phyloP scores from a whole-genome alignment of 2,888 invertebrate genomes.

The Halocaridina rubra region DNA sequence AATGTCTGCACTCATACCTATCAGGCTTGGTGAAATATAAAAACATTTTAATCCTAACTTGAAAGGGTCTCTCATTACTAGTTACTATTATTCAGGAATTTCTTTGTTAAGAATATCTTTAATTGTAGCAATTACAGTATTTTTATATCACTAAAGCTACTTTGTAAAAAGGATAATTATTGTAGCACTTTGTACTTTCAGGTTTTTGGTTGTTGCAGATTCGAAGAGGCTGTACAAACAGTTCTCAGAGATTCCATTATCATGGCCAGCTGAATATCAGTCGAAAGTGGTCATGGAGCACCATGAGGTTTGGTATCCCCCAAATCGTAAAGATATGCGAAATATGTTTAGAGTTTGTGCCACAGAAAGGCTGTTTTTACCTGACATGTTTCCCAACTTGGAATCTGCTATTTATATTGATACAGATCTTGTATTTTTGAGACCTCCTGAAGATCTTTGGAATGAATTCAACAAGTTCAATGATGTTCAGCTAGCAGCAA shows the following conservation, averaged over 20 bases:
- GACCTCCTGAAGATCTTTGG: constrained; percentile 68
- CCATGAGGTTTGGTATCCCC: constrained; percentile 46
- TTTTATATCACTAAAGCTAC: no score
- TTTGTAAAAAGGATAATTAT: not conserved
- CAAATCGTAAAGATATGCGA: constrained; percentile 64
- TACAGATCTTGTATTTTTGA: constrained; percentile 69
- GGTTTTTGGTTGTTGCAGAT: constrained; percentile 52
- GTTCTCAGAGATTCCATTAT: not conserved
- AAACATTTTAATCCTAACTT: not conserved
- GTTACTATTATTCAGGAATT: not conserved
- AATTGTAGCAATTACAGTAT: no score
- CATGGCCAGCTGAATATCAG: constrained; percentile 30
- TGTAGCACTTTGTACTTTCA: not conserved
- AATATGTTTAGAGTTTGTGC: constrained; percentile 65
- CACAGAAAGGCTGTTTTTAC: constrained; percentile 65
- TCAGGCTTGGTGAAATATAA: not conserved
- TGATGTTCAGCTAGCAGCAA: constrained; percentile 67
- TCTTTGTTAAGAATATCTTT: not conserved
- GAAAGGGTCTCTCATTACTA: not conserved
- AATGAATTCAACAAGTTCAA: constrained; percentile 65
- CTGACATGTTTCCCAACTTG: constrained; percentile 67
- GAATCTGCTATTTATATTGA: constrained; percentile 70
- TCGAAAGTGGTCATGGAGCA: constrained; percentile 21
- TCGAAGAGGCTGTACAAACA: constrained; percentile 28
- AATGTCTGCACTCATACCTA: no score